Conservation (phyloP, 2,797 vertebrate genomes). For the Petrocephalus sullivani region DNA sequence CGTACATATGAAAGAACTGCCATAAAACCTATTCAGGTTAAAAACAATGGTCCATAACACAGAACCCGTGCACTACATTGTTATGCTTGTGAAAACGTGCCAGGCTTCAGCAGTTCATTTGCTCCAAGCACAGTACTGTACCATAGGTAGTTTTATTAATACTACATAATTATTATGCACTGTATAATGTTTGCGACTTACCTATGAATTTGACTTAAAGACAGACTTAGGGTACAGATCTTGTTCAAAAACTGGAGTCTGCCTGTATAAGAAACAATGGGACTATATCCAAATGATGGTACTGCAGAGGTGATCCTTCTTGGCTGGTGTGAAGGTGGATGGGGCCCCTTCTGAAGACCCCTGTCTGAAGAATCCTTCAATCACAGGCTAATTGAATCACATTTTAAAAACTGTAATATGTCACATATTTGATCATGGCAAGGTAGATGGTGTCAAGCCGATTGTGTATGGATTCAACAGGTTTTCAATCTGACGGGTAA, state of each 20-base stretch:
- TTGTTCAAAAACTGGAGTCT: neutral
- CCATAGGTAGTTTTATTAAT: neutral
- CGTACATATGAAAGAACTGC: neutral
- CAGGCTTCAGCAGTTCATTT: neutral
- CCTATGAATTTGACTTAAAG: neutral
- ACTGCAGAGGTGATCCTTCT: neutral
- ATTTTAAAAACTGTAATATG: neutral
- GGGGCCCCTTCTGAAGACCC: neutral
- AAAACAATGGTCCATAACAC: neutral
- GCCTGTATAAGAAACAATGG: neutral
- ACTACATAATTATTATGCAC: neutral
- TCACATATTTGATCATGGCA: neutral
- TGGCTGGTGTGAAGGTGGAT: neutral
- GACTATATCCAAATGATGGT: neutral
- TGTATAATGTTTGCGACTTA: neutral
- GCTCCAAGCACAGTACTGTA: neutral
- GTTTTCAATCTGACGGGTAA: neutral
- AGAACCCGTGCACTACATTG: neutral
- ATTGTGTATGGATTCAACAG: slow-evolving; percentile 2
- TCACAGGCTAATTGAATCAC: neutral
- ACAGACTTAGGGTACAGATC: neutral
- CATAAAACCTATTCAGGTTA: neutral
- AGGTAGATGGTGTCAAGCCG: neutral
- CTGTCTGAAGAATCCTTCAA: neutral
- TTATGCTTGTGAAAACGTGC: neutral